A percentile compares a stretch with the other conserved stretches of the same genome.
Conservation (phyloP, 2,797 vertebrate genomes). For the Rhinella marina region DNA sequence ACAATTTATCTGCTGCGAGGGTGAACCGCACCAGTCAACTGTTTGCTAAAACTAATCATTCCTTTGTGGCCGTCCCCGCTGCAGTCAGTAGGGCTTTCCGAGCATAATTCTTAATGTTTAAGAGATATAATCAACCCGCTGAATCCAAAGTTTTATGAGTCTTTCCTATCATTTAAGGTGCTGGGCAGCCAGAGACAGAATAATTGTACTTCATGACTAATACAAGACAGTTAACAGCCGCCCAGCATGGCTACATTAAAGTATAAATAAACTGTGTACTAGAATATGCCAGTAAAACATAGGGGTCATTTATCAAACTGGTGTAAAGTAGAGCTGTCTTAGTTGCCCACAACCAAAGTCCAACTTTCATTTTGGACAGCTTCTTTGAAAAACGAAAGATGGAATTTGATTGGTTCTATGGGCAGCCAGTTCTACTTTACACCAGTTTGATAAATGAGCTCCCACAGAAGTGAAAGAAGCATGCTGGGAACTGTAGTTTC, state of each 20-base stretch:
- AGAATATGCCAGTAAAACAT: not conserved
- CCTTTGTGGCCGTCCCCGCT: conserved; percentile 16
- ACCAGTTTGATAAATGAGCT: too few species aligned
- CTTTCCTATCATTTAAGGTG: conserved; percentile 47
- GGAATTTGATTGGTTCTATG: too few species aligned
- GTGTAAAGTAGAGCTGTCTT: too few species aligned
- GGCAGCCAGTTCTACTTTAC: too few species aligned
- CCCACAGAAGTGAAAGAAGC: too few species aligned
- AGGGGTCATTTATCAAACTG: too few species aligned
- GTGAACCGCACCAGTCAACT: conserved; percentile 27
- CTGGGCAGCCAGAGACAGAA: conserved; percentile 42
- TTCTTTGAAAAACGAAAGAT: too few species aligned
- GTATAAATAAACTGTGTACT: not conserved
- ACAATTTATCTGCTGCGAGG: conserved; percentile 20
- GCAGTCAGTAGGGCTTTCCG: not conserved
- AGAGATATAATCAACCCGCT: conserved; percentile 37
- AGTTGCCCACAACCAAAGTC: too few species aligned
- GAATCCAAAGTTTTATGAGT: conserved; percentile 55
- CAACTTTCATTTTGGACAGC: too few species aligned
- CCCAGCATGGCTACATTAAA: not conserved
- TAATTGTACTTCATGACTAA: conserved; percentile 57
- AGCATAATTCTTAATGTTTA: conserved; percentile 18
- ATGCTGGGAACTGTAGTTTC: too few species aligned
- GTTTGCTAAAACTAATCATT: conserved; percentile 50
- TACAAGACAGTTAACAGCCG: conserved; percentile 33